Percentiles rank a stretch among this genome's conserved stretches.
Evolutionary conservation across 1,140 invertebrate species (phyloP).

Genomic region (Geopemphigus sp.): DNA sequence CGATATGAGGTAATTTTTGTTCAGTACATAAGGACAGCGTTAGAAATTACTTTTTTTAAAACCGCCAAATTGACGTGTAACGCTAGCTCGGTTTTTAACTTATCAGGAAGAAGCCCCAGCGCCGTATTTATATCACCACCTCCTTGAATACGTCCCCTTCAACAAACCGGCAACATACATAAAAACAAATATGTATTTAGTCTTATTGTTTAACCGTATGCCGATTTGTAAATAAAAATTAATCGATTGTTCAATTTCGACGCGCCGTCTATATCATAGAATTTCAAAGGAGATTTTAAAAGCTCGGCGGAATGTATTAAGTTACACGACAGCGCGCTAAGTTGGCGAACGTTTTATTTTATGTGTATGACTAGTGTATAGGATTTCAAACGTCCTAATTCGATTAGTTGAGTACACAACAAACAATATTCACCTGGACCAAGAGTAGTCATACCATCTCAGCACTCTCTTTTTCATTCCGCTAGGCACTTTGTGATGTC

Average conservation of each 20-base stretch:
- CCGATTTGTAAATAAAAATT: neutral
- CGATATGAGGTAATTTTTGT: neutral
- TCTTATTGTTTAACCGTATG: neutral
- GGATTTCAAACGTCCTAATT: constrained; percentile 15
- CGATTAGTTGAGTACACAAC: constrained; percentile 28
- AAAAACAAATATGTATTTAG: constrained; percentile 13
- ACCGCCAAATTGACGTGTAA: constrained; percentile 93
- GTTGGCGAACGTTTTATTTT: neutral
- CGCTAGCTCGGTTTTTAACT: constrained; percentile 93
- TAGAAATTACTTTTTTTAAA: constrained; percentile 77
- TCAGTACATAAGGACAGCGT: neutral
- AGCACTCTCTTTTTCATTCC: constrained; percentile 92
- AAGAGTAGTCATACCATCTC: constrained; percentile 96
- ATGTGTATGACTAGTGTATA: neutral
- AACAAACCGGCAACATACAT: constrained; percentile 51
- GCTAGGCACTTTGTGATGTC: constrained; percentile 92
- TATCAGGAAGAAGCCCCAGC: constrained; percentile 87
- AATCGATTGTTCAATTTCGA: constrained; percentile 27
- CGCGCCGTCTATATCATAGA: neutral
- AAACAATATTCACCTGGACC: constrained; percentile 68
- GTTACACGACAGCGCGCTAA: constrained; percentile 19
- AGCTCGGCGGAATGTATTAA: neutral
- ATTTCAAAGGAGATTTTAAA: neutral
- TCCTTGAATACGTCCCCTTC: constrained; percentile 87
- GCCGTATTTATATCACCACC: constrained; percentile 94